Conservation (phyloP, 2,888 invertebrate genomes). For the Prosapia bicincta region DNA sequence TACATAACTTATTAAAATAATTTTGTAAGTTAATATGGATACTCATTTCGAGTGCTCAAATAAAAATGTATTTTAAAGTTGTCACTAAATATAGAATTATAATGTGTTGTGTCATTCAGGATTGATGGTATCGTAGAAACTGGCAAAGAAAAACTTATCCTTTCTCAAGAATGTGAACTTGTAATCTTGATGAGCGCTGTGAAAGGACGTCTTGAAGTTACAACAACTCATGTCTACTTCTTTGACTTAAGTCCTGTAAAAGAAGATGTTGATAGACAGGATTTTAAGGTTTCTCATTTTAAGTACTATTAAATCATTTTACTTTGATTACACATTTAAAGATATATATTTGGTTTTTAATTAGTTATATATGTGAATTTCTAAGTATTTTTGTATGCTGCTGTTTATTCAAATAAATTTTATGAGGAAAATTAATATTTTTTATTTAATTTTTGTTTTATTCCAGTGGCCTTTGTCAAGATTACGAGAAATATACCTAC, state of each 20-base stretch:
- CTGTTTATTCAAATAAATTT: too few species aligned
- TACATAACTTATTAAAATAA: too few species aligned
- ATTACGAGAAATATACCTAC: constrained; percentile 59
- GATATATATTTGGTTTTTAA: too few species aligned
- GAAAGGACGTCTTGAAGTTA: constrained; percentile 59
- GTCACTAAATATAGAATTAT: too few species aligned
- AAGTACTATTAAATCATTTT: too few species aligned
- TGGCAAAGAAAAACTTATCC: constrained; percentile 55
- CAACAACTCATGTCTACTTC: constrained; percentile 57
- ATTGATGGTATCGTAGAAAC: constrained; percentile 34
- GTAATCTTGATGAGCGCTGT: constrained; percentile 58
- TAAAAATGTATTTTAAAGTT: too few species aligned
- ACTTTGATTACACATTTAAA: too few species aligned
- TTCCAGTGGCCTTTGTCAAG: constrained; percentile 52
- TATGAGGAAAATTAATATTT: too few species aligned
- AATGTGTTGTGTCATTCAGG: constrained; percentile 17
- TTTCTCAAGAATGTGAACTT: constrained; percentile 59
- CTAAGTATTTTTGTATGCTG: too few species aligned
- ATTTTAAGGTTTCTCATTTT: constrained; percentile 51
- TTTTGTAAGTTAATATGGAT: too few species aligned
- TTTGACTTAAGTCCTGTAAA: constrained; percentile 54
- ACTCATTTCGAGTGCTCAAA: too few species aligned
- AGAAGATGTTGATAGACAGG: constrained; percentile 51
- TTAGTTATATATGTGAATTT: too few species aligned
- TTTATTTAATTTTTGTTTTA: not conserved